phyloP scores from a whole-genome alignment of 2,797 vertebrate genomes.

The Pygocentrus nattereri region DNA sequence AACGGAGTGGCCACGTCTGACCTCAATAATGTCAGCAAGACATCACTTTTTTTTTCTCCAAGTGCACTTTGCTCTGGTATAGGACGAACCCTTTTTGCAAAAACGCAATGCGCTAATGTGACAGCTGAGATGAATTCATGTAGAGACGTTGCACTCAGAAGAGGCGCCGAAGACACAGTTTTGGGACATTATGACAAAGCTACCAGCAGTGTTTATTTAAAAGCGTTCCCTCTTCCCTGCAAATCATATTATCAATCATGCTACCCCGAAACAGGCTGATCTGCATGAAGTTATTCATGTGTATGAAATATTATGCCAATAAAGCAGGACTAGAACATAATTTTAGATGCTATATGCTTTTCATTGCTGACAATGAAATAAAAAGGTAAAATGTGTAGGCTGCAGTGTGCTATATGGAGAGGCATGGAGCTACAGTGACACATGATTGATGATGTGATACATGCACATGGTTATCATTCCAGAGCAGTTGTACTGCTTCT shows the following conservation, averaged over 20 bases:
- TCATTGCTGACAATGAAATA: conserved; percentile 42
- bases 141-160: neutral
- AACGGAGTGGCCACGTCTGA: neutral
- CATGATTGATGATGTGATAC: conserved; percentile 52
- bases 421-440: conserved; percentile 26
- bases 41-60: neutral
- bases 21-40: conserved; percentile 10
- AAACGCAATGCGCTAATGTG: neutral
- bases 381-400: conserved; percentile 36
- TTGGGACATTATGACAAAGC: neutral
- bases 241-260: conserved; percentile 54
- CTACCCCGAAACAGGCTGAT: conserved; percentile 35
- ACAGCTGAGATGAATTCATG: conserved; percentile 27
- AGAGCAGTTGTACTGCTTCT: conserved; percentile 30
- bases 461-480: conserved; percentile 51
- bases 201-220: conserved; percentile 14
- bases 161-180: neutral
- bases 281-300: conserved; percentile 51
- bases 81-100: neutral
- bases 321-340: conserved; percentile 39
- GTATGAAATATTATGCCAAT: conserved; percentile 49
- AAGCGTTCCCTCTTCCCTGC: conserved; percentile 20
- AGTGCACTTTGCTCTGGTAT: conserved; percentile 2
- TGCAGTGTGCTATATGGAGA: conserved; percentile 33
- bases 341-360: conserved; percentile 53